Conservation (phyloP, 1,140 invertebrate species). For the Probaryconus sp. region DNA sequence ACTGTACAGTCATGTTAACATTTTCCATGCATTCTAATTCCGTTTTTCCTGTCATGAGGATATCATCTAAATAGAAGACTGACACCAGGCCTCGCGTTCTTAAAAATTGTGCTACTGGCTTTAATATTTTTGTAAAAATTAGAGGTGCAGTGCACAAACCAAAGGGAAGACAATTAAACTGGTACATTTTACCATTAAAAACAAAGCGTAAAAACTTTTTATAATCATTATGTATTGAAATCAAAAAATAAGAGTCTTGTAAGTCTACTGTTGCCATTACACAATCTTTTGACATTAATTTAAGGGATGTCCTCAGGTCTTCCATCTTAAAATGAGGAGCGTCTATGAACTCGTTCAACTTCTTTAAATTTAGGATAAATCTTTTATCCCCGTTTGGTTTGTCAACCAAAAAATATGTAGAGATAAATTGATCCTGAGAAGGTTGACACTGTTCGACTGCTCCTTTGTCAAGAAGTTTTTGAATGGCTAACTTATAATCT, state of each 20-base stretch:
- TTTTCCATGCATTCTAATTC: conserved; percentile 8
- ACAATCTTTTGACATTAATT: no score
- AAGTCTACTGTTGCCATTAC: neutral
- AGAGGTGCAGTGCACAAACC: conserved; percentile 48
- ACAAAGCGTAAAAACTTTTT: conserved; percentile 61
- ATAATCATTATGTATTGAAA: neutral
- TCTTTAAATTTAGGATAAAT: conserved; percentile 23
- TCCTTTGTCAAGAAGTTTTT: conserved; percentile 8
- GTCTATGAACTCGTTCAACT: conserved; percentile 8
- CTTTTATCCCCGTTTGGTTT: conserved; percentile 2
- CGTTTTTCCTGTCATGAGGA: neutral
- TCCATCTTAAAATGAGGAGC: conserved; percentile 13
- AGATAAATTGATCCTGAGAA: conserved; percentile 6
- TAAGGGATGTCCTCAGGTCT: no score
- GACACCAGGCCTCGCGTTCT: neutral
- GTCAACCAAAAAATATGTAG: conserved; percentile 11
- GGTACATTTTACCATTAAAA: conserved; percentile 6
- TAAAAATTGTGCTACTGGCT: neutral
- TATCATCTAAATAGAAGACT: conserved; percentile 33
- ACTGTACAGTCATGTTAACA: neutral
- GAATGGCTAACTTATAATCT: no score
- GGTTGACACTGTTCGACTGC: neutral
- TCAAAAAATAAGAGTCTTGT: conserved; percentile 1
- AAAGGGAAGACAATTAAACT: conserved; percentile 50
- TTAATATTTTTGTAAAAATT: conserved; percentile 43